Evolutionary conservation across 1,140 invertebrate species (phyloP).

Genomic region (Liolophura sinensis): DNA sequence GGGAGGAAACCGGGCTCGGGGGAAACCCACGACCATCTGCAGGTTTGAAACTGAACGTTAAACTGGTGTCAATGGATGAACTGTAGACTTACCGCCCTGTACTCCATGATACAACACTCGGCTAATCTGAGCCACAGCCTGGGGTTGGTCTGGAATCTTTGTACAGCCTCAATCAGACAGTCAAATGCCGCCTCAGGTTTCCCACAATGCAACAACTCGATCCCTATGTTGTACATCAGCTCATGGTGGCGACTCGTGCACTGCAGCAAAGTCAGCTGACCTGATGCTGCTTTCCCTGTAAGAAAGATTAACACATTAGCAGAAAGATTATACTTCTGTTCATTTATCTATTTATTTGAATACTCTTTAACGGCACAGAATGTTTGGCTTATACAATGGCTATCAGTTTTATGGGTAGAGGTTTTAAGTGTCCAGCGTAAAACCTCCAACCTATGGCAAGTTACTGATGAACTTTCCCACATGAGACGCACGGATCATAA

Average conservation of each 20-base stretch:
- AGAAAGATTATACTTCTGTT: too few relatives aligned
- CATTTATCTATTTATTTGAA: too few relatives aligned
- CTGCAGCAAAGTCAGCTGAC: conserved; percentile 62
- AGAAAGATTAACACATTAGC: too few relatives aligned
- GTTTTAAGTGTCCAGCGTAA: too few relatives aligned
- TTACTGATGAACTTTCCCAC: too few relatives aligned
- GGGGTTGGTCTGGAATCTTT: conserved; percentile 85
- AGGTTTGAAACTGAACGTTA: neutral
- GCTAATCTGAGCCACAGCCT: conserved; percentile 89
- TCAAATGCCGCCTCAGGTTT: conserved; percentile 85
- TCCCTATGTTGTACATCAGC: conserved; percentile 89
- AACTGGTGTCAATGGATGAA: neutral
- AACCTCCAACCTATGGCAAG: too few relatives aligned
- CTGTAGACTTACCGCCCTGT: conserved; percentile 44
- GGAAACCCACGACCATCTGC: neutral
- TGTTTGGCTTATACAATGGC: too few relatives aligned
- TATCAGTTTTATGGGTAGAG: too few relatives aligned
- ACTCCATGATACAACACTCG: conserved; percentile 71
- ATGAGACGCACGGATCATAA: too few relatives aligned
- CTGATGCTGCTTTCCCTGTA: conserved; percentile 40
- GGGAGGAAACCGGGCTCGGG: too few relatives aligned
- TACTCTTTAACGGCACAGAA: too few relatives aligned
- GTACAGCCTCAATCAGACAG: conserved; percentile 84
- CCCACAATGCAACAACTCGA: conserved; percentile 80
- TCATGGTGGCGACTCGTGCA: conserved; percentile 70